Evolutionary conservation across 2,888 invertebrate genomes (phyloP), one percentile per base, ranked within the genome.

Genomic region (Dolomedes plantarius): DNA sequence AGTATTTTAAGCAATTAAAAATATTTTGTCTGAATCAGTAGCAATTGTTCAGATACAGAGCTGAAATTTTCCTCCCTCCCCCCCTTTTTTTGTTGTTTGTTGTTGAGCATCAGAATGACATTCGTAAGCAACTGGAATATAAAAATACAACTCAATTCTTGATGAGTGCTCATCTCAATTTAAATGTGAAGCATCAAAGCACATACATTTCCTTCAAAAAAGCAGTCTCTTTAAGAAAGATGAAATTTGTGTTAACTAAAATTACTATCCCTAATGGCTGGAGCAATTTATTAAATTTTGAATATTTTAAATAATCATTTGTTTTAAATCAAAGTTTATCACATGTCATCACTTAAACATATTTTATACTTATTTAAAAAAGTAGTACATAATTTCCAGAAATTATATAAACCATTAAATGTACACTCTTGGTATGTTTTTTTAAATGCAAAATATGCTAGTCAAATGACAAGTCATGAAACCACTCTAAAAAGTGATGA

Each of bases 81-180:
- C 13, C 62, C 27, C 65, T 65, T 65, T n/a, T n/a, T n/a, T n/a
- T n/a, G n/a, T n/a, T n/a, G n/a, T n/a, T n/a, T n/a, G n/a, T n/a
- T n/a, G n/a, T n/a, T n/a, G 65, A 65, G 65, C 65, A 31, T 65
- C 13, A 2, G 29, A 31, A 65, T 31, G 31, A 56, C 23, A 29
- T 65, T 16, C 16, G 16, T 16, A 65, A 65, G 65, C 65, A 65
- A n/a, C 9, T 65, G 65, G n/a, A 65, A 65, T 31, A 65, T 65
- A 31, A 65, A 65, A 65, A 65, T 65, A 65, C 29, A 65, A 31
- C 31, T 65, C 16, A 31, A 65, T n/a, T 65, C 31, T 16, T 56
- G 56, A 56, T 23, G 56, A 56, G 56, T 56, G 56, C 56, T 56
- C 23, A 23, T 56, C 16, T 56, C 23, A 23, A 56, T 56, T 56